Percentiles rank a stretch among this genome's conserved stretches.
Evolutionary conservation across 1,140 invertebrate species (phyloP).

Genomic region (Megalopta genalis): DNA sequence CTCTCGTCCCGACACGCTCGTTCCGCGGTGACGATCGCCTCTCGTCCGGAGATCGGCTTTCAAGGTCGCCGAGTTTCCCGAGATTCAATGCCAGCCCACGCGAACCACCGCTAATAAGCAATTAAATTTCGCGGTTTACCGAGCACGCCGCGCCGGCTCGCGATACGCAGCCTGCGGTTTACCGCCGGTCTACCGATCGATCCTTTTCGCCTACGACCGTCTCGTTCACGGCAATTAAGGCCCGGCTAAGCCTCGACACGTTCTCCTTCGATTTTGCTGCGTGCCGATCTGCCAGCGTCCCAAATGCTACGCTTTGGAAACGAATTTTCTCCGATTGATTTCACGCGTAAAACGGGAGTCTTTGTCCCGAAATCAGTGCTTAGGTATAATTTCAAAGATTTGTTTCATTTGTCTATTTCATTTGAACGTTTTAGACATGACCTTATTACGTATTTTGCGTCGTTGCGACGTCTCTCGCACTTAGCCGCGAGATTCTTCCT

Average conservation of each 20-base stretch:
- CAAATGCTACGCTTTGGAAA: too few species aligned
- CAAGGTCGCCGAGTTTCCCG: conserved; percentile 48
- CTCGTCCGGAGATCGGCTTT: conserved; percentile 37
- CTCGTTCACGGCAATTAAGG: not conserved
- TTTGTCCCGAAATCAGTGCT: too few species aligned
- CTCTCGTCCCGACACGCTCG: not conserved
- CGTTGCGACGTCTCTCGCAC: too few species aligned
- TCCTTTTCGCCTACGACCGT: not conserved
- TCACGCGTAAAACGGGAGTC: too few species aligned
- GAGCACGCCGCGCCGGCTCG: not conserved
- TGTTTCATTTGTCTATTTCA: too few species aligned
- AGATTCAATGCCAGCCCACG: not conserved
- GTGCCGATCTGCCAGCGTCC: too few species aligned
- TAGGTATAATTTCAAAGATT: too few species aligned
- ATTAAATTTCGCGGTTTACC: conserved; percentile 42
- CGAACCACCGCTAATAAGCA: conserved; percentile 16
- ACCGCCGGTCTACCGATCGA: not conserved
- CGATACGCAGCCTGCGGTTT: conserved; percentile 5
- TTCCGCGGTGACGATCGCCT: too few species aligned
- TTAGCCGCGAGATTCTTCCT: too few species aligned
- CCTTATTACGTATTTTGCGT: too few species aligned
- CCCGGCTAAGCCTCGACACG: not conserved
- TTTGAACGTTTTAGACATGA: too few species aligned
- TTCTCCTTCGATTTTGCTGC: not conserved
- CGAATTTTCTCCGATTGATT: too few species aligned